Conservation (phyloP, 2,113 vertebrate species). For the Oreocharis arfaki region DNA sequence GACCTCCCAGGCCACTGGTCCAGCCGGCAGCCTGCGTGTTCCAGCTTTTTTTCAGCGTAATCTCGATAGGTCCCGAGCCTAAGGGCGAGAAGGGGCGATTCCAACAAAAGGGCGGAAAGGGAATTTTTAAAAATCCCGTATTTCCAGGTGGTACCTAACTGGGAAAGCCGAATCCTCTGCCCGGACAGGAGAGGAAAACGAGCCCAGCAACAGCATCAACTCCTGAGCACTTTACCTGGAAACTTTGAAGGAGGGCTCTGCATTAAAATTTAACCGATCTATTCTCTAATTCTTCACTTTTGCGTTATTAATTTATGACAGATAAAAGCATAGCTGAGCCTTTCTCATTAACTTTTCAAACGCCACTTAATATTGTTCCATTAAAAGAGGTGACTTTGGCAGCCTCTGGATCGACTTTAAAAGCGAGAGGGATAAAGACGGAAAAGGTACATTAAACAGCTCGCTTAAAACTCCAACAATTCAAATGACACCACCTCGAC, state of each 20-base stretch:
- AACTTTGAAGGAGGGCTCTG: slow-evolving; percentile 42
- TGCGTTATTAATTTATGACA: slow-evolving; percentile 67
- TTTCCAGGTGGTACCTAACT: neutral
- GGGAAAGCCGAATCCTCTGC: neutral
- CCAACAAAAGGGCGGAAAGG: neutral
- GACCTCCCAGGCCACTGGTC: slow-evolving; percentile 17
- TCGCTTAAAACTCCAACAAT: slow-evolving; percentile 11
- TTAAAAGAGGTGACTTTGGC: slow-evolving; percentile 45
- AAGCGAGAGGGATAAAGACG: slow-evolving; percentile 29
- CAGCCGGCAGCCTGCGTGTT: neutral
- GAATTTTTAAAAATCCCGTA: neutral
- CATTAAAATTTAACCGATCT: slow-evolving; percentile 63
- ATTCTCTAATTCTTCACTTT: slow-evolving; percentile 54
- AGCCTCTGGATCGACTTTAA: slow-evolving; percentile 36
- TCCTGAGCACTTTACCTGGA: slow-evolving; percentile 42
- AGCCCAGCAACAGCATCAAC: neutral
- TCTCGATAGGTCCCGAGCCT: neutral
- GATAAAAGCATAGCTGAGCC: slow-evolving; percentile 63
- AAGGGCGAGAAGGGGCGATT: neutral
- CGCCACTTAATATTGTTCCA: slow-evolving; percentile 56
- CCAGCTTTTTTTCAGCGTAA: too few species aligned
- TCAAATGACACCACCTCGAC: slow-evolving; percentile 18
- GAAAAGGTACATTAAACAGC: slow-evolving; percentile 38
- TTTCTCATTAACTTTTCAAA: slow-evolving; percentile 63
- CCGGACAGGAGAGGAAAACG: neutral